Evolutionary conservation across 1,140 invertebrate species (phyloP).

Genomic region (Paralvinella palmiformis): DNA sequence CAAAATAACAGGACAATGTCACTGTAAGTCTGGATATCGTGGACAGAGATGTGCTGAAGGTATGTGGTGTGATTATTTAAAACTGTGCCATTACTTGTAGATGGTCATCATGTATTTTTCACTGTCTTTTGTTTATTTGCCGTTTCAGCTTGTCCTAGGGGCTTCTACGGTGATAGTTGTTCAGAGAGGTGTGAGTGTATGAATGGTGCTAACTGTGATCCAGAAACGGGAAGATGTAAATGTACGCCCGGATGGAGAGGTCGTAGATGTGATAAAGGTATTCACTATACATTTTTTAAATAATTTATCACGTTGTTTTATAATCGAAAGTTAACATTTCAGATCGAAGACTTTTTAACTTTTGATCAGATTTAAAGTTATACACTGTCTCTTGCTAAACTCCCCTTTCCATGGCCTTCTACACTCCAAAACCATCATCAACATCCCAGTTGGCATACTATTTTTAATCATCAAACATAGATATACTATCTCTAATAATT

Average conservation of each 20-base stretch:
- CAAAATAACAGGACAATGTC: conserved; percentile 62
- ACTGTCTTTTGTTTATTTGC: neutral
- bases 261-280: conserved; percentile 16
- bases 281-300: too few relatives aligned
- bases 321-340: too few relatives aligned
- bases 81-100: neutral
- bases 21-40: conserved; percentile 51
- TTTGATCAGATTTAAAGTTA: too few relatives aligned
- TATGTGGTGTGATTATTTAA: conserved; percentile 23
- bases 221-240: conserved; percentile 49
- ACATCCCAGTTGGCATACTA: too few relatives aligned
- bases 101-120: neutral
- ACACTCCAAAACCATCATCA: too few relatives aligned
- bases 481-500: too few relatives aligned
- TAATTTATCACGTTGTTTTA: too few relatives aligned
- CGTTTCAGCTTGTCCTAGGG: conserved; percentile 44
- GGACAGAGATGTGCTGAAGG: conserved; percentile 48
- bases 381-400: too few relatives aligned
- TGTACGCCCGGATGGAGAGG: conserved; percentile 59
- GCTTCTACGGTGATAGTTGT: conserved; percentile 46
- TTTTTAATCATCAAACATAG: too few relatives aligned
- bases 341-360: too few relatives aligned
- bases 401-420: too few relatives aligned
- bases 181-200: conserved; percentile 39
- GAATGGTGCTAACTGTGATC: conserved; percentile 39